A percentile compares a stretch with the other conserved stretches of the same genome.
Evolutionary conservation across 2,888 invertebrate genomes (phyloP).

Genomic region (Coremacera marginata): DNA sequence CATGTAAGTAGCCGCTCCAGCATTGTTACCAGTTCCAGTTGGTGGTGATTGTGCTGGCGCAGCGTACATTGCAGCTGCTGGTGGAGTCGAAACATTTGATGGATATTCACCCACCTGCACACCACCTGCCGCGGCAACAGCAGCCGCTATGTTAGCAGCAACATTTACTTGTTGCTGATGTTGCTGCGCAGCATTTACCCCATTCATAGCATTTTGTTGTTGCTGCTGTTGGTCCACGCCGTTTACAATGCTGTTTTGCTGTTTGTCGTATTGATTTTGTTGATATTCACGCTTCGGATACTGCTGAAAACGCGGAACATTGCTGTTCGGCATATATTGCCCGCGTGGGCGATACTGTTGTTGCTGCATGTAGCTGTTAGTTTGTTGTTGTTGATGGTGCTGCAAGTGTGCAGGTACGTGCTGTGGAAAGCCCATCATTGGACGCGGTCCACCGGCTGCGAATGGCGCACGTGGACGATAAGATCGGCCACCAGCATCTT

Average conservation of each 20-base stretch:
- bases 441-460: constrained; percentile 59
- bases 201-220: constrained; percentile 43
- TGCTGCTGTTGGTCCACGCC: constrained; percentile 48
- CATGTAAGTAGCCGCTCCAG: constrained; percentile 60
- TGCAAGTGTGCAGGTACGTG: constrained; percentile 55
- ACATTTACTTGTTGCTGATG: constrained; percentile 56
- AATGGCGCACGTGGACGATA: constrained; percentile 64
- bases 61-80: constrained; percentile 57
- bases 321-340: constrained; percentile 62
- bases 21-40: constrained; percentile 53
- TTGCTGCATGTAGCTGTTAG: constrained; percentile 52
- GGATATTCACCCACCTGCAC: constrained; percentile 59
- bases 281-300: constrained; percentile 65
- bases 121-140: constrained; percentile 56
- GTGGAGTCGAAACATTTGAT: constrained; percentile 57
- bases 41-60: constrained; percentile 67
- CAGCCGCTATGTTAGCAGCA: constrained; percentile 56
- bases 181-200: constrained; percentile 50
- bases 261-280: constrained; percentile 56
- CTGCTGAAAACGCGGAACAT: constrained; percentile 62
- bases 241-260: constrained; percentile 43
- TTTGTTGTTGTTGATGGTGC: constrained; percentile 57
- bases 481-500: constrained; percentile 49
- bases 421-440: constrained; percentile 60
- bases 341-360: constrained; percentile 62